Conservation (phyloP, 23 tunicate genomes). For the Oikopleura albicans region DNA sequence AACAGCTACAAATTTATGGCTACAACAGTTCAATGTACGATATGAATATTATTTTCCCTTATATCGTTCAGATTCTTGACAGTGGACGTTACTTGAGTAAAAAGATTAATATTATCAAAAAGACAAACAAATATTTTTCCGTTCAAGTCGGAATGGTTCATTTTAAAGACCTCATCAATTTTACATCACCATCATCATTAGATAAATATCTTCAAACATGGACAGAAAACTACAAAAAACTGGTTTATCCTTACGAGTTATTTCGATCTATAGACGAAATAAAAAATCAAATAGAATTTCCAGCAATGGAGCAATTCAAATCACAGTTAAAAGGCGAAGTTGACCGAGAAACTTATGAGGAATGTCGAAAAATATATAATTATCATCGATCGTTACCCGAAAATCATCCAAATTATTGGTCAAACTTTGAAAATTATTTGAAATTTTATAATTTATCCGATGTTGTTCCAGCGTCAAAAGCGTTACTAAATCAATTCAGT, state of each 20-base stretch:
- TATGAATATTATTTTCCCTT: background rate
- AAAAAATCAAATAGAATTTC: background rate
- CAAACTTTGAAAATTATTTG: background rate
- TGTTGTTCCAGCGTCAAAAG: background rate
- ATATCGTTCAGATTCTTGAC: background rate
- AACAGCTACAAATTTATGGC: background rate
- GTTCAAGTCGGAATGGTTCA: background rate
- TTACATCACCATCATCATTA: background rate
- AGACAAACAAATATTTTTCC: background rate
- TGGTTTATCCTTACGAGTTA: background rate
- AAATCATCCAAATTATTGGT: background rate
- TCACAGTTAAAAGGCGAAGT: background rate
- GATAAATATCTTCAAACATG: background rate
- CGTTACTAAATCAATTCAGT: background rate
- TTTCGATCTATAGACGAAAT: background rate
- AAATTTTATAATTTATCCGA: background rate
- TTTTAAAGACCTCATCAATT: background rate
- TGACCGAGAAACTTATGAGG: background rate
- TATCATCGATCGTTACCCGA: background rate
- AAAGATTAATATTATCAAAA: background rate
- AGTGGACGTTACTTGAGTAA: background rate
- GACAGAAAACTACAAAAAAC: background rate
- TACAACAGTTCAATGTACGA: background rate
- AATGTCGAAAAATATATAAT: background rate
- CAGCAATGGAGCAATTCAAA: background rate